Conservation (phyloP, 2,113 vertebrate genomes). For the Aptenodytes patagonicus region DNA sequence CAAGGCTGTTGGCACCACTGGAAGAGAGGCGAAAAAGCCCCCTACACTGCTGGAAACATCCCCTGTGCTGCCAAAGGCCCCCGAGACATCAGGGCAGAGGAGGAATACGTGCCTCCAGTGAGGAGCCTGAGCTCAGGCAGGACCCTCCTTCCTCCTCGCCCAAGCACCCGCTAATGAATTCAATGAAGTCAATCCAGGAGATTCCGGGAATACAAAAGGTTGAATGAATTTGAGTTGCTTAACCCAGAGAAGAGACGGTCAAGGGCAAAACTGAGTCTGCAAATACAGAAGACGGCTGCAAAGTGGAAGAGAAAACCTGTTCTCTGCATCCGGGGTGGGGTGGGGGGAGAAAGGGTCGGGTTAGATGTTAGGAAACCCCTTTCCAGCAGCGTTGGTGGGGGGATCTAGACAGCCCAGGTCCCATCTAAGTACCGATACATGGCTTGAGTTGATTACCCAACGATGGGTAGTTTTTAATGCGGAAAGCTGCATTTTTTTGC, state of each 20-base stretch:
- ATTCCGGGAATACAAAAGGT: not conserved
- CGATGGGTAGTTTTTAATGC: not conserved
- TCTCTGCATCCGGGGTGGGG: not conserved
- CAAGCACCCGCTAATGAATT: not conserved
- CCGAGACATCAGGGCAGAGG: not conserved
- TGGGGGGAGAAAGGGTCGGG: not conserved
- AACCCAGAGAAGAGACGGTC: not conserved
- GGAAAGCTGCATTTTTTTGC: not conserved
- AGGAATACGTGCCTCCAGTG: not conserved
- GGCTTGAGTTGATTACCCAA: not conserved
- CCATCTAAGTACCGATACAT: too few relatives aligned
- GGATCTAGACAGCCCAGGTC: not conserved
- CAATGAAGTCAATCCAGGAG: not conserved
- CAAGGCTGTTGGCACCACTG: not conserved
- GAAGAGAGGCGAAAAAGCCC: not conserved
- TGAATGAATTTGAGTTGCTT: conserved; percentile 10
- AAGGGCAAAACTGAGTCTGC: not conserved
- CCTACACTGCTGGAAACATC: not conserved
- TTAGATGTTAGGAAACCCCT: not conserved
- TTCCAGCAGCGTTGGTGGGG: not conserved
- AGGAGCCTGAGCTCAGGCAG: not conserved
- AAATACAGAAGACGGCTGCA: not conserved
- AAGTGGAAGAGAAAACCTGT: not conserved
- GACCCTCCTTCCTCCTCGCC: not conserved
- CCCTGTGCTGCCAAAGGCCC: not conserved